Conservation (phyloP, 2,113 vertebrate species). For the Ageneiosus marmoratus region DNA sequence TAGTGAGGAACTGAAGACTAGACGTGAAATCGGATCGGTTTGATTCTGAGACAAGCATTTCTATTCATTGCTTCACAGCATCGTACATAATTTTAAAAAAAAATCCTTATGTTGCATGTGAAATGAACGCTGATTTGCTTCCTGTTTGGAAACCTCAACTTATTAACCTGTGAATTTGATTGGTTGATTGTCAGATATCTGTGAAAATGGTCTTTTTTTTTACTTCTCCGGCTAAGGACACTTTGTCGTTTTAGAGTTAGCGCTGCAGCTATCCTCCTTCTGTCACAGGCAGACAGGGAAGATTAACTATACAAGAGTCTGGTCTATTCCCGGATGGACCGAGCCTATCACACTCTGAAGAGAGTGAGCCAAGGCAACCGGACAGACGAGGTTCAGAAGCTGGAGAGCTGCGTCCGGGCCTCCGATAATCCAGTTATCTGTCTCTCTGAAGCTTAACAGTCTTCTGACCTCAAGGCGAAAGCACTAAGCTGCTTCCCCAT, state of each 20-base stretch:
- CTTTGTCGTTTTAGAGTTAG: constrained; percentile 56
- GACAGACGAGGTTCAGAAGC: constrained; percentile 56
- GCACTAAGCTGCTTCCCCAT: constrained; percentile 74
- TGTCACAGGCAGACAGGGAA: constrained; percentile 71
- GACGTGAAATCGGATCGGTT: too few relatives aligned
- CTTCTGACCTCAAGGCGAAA: constrained; percentile 75
- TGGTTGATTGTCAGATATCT: neutral
- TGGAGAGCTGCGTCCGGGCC: constrained; percentile 68
- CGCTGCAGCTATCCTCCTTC: constrained; percentile 73
- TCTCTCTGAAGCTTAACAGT: constrained; percentile 75
- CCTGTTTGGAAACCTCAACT: too few relatives aligned
- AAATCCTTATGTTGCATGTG: too few relatives aligned
- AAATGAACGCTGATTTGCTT: too few relatives aligned
- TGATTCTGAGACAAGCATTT: neutral
- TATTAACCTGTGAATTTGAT: neutral
- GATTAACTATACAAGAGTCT: constrained; percentile 76
- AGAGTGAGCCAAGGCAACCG: constrained; percentile 46
- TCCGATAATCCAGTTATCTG: constrained; percentile 81
- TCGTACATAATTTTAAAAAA: neutral
- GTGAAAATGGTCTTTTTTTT: constrained; percentile 27
- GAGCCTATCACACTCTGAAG: constrained; percentile 66
- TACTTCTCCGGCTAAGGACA: constrained; percentile 15
- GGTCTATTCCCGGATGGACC: constrained; percentile 68
- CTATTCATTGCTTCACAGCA: neutral
- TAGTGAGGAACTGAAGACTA: neutral